Base-by-base conservation (phyloP, 2,113 vertebrate genomes). In the Empidonax alnorum region DNA sequence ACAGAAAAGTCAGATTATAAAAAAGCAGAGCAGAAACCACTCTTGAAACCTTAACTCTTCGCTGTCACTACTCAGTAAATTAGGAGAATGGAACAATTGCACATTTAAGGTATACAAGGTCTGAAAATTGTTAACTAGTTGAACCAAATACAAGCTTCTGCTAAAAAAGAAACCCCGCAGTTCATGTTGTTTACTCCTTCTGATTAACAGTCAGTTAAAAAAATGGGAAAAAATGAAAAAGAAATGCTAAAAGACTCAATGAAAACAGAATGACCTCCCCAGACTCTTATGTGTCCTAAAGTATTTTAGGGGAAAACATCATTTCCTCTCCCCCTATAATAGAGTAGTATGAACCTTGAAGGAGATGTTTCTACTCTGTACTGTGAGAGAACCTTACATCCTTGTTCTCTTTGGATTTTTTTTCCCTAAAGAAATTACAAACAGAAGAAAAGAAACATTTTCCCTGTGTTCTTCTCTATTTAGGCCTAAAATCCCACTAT, bases 321-420 rank as follows among this genome's bases (percentile, higher is more conserved):
- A 52, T 84, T 33, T 37, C 10, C 31, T 66, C 28, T 33, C 8
- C 9, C 5, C 1, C 4, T 47, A 1, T 2, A 30, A 30, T 0
- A 0, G 13, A 50, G 15, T 25, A 69, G 3, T 3, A 10, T 21
- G n/a, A 68, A 80, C 25, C 25, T 46, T 58, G 20, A 12, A 12
- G 69, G 27, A 66, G n/a, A 22, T 31, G 6, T 33, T 87, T 46
- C 35, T 73, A 14, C 11, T 49, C 4, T 55, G 12, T 58, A 33
- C 27, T 44, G 9, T n/a, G 27, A 35, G 6, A 59, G 12, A 74
- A 47, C 9, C 8, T 71, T 49, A 18, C 20, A 37, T 12, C 10
- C 19, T 42, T 8, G 9, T 65, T 65, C 80, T 65, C 27, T 28
- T 28, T 17, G 24, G 25, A 17, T 4, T 14, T 47, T 30, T 49